phyloP scores from a whole-genome alignment of 2,888 invertebrate genomes.

The Parascotia fuliginaria region DNA sequence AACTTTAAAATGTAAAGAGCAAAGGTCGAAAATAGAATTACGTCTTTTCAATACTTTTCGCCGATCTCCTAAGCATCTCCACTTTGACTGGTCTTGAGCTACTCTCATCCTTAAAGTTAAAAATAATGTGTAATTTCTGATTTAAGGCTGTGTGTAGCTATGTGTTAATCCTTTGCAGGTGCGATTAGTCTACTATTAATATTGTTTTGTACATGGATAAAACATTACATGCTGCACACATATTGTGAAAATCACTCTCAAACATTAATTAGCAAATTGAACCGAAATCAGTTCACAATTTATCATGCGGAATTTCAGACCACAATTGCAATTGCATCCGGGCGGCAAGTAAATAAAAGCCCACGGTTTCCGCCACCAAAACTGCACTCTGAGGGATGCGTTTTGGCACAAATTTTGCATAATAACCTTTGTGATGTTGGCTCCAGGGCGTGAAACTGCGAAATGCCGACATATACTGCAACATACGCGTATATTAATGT shows the following conservation, averaged over 20 bases:
- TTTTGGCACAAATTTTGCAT: constrained; percentile 79
- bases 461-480: constrained; percentile 41
- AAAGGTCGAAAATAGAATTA: too few relatives aligned
- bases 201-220: constrained; percentile 23
- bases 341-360: constrained; percentile 68
- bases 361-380: constrained; percentile 60
- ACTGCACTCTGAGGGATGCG: constrained; percentile 60
- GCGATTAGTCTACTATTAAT: too few relatives aligned
- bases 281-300: constrained; percentile 66
- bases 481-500: constrained; percentile 29
- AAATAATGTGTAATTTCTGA: too few relatives aligned
- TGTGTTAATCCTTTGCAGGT: too few relatives aligned
- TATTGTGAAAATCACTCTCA: constrained; percentile 49
- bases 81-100: too few relatives aligned
- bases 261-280: constrained; percentile 63
- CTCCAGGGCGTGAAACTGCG: constrained; percentile 58
- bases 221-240: constrained; percentile 19
- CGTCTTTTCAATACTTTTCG: too few relatives aligned
- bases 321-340: constrained; percentile 66
- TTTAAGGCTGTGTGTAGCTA: too few relatives aligned
- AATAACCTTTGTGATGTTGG: constrained; percentile 65
- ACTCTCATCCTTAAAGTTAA: too few relatives aligned
- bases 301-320: constrained; percentile 61
- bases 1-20: too few relatives aligned
- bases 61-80: too few relatives aligned